A percentile compares a stretch with the other conserved stretches of the same genome.
Evolutionary conservation across 2,113 vertebrate genomes (phyloP).

Genomic region (Crotalus helleri): DNA sequence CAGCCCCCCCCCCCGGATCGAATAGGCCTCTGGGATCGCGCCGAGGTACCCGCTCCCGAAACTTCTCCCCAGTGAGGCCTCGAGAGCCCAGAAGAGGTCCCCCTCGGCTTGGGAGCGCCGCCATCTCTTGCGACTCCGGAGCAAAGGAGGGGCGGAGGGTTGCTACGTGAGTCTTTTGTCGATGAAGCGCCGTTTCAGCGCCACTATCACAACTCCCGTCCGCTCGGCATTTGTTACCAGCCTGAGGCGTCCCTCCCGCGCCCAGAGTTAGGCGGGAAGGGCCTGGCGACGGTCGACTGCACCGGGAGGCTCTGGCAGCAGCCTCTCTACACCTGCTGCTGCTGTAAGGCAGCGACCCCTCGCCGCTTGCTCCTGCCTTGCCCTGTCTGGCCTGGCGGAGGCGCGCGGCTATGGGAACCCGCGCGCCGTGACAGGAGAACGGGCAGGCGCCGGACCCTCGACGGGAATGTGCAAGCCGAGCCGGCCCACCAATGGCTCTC

Average conservation of each 20-base stretch:
- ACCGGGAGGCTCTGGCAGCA: not conserved
- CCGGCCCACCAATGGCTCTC: conserved; percentile 39
- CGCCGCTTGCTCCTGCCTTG: not conserved
- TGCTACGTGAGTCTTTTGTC: conserved; percentile 59
- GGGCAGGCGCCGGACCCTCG: conserved; percentile 8
- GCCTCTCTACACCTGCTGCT: conserved; percentile 7
- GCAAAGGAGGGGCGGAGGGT: conserved; percentile 33
- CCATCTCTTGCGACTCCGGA: conserved; percentile 25
- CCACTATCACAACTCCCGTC: conserved; percentile 36
- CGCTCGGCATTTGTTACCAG: not conserved
- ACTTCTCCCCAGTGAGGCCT: not conserved
- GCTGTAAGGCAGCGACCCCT: not conserved
- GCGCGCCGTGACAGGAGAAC: not conserved
- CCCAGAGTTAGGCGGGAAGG: not conserved
- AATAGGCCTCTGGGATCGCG: not conserved
- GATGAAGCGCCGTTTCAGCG: conserved; percentile 45
- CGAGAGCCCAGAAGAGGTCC: conserved; percentile 30
- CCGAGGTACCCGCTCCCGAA: not conserved
- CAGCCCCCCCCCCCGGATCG: not conserved
- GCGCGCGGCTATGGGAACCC: conserved; percentile 13
- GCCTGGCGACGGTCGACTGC: not conserved
- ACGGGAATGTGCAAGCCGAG: not conserved
- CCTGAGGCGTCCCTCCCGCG: not conserved
- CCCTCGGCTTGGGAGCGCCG: conserved; percentile 26
- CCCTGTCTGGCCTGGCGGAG: not conserved